Base-by-base conservation (phyloP, 2,113 vertebrate species). In the Tricholaema leucomelas region DNA sequence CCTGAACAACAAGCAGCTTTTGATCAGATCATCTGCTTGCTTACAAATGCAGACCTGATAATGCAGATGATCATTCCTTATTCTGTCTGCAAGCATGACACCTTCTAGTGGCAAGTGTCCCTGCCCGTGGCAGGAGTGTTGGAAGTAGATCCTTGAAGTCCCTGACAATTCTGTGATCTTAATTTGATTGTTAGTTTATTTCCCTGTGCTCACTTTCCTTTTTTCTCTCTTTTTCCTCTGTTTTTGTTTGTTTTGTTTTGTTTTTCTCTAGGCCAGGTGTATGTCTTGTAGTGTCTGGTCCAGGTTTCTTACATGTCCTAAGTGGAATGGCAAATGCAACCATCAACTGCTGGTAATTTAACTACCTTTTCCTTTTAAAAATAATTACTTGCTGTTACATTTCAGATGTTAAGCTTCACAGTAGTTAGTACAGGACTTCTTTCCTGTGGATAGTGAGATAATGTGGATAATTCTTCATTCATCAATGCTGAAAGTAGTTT, bases 291-390 rank as follows among this genome's bases (percentile, higher is more conserved):
- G 99, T 99, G 88, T 99, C 99, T 7, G 99, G 99, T 50, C 99
- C 99, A 35, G 99, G 99, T 38, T 98, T 99, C 85, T 97, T 99
- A 88, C 98, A 99, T 31, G 97, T 98, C 14, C 97, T 99, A 64
- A 98, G 98, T 73, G 99, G 99, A 88, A 99, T 99, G 99, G 99
- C 99, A 85, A 99, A 99, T 70, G 98, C 99, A 55, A 99, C 98
- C 84, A 92, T 98, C 92, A 99, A 99, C 97, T 99, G 99, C 96
- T 99, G 99, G 99, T 99, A 98, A 96, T 85, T 55, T 63, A 88
- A 48, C 42, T 93, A 2, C 6, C 9, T 88, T 86, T 73, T 58
- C 13, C 59, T 52, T 93, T 80, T 56, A 27, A 79, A 86, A 88
- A 12, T 71, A 56, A 8, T 46, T 58, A 10, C 78, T 36, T 86